phyloP scores from a whole-genome alignment of 2,113 vertebrate species.

The Cyphomyrus plagiostoma region DNA sequence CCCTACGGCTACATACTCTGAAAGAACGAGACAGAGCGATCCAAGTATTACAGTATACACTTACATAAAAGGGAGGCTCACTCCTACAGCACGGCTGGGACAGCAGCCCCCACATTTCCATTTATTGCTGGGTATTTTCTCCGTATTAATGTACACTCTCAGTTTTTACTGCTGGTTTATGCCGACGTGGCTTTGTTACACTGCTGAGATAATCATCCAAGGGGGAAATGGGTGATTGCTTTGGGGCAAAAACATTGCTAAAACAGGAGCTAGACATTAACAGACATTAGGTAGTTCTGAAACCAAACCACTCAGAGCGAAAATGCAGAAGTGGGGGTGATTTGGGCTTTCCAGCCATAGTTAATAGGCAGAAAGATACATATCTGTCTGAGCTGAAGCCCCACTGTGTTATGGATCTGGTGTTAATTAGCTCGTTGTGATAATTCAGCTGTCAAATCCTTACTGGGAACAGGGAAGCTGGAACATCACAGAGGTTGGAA shows the following conservation, averaged over 20 bases:
- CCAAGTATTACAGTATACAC: not conserved
- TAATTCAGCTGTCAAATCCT: slow-evolving; percentile 19
- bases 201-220: slow-evolving; percentile 44
- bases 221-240: slow-evolving; percentile 40
- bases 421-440: slow-evolving; percentile 25
- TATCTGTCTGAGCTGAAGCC: slow-evolving; percentile 23
- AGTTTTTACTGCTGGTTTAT: slow-evolving; percentile 39
- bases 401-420: slow-evolving; percentile 19
- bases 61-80: not conserved
- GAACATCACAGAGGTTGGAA: not conserved
- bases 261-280: slow-evolving; percentile 5
- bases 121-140: not conserved
- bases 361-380: slow-evolving; percentile 21
- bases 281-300: slow-evolving; percentile 42
- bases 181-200: slow-evolving; percentile 37
- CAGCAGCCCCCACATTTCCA: not conserved
- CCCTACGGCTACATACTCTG: not conserved
- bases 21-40: not conserved
- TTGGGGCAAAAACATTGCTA: slow-evolving; percentile 21
- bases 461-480: not conserved
- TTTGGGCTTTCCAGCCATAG: slow-evolving; percentile 21
- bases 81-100: not conserved
- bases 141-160: slow-evolving; percentile 5
- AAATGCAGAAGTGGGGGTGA: slow-evolving; percentile 28
- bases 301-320: slow-evolving; percentile 6